Evolutionary conservation across 2,888 invertebrate genomes (phyloP), one percentile per base, ranked within the genome.

Genomic region (Dorcus hopei): DNA sequence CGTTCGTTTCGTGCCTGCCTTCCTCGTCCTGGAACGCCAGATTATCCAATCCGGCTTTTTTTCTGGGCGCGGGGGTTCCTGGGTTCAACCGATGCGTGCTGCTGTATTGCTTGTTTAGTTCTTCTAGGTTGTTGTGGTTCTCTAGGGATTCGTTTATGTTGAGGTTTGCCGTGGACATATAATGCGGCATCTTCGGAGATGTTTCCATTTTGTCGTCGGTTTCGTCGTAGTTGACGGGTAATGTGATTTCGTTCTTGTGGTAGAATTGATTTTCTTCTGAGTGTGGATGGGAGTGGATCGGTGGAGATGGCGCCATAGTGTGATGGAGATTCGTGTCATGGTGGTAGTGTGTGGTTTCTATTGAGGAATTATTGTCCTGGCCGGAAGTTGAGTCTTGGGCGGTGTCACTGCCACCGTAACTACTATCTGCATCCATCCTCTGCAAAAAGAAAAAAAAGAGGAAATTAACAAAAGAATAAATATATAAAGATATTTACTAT

Each of bases 1-100:
- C 78, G 70, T 81, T 82, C 0, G 78, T 79, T 61, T 81, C 80
- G 11, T 79, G 80, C 40, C 76, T 78, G 65, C 77, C 78, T 77
- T 74, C 73, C 49, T 78, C 77, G 9, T 73, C 72, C 41, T 73
- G 70, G 59, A 74, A 80, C 1, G 76, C 79, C 0, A 78, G 78
- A 70, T 80, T 80, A 58, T 82, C 80, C 69, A 84, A 80, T 38
- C 85, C 80, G 4, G 62, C 49, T 38, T 72, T 72, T 49, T 71
- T 73, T 8, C 62, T 68, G 33, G 64, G 57, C 43, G 67, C 65
- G 8, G 70, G 67, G 3, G 68, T 64, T 16, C 68, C 66, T 5
- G 65, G 67, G 54, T 77, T 75, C 57, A 80, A 67, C 48, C 74
- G 75, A 57, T 73, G 77, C 38, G 76, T 74, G 66, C 79, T 79